phyloP scores from a whole-genome alignment of 2,888 invertebrate species.

The Octonoba sinensis region DNA sequence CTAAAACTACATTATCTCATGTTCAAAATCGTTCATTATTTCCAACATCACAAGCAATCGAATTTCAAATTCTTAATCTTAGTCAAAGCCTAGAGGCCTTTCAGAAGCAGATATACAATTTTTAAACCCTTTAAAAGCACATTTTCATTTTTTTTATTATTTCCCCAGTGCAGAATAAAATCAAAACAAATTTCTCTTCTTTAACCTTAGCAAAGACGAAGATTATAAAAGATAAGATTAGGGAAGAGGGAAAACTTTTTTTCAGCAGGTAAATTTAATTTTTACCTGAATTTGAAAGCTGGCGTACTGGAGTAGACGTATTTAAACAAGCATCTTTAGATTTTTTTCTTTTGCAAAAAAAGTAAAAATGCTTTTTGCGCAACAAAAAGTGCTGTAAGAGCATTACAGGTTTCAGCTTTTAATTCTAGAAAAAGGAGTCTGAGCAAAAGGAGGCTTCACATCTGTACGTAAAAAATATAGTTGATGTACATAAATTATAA shows the following conservation, averaged over 20 bases:
- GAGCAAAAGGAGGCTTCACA: no score
- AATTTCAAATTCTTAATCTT: neutral
- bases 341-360: slow-evolving; percentile 10
- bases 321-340: slow-evolving; percentile 47
- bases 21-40: no score
- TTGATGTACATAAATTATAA: no score
- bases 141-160: slow-evolving; percentile 22
- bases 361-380: slow-evolving; percentile 23
- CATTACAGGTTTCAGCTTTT: slow-evolving; percentile 47
- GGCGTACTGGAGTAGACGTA: slow-evolving; percentile 48
- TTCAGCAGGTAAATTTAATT: slow-evolving; percentile 45
- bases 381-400: slow-evolving; percentile 44
- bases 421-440: slow-evolving; percentile 40
- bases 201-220: neutral
- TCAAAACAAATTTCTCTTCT: slow-evolving; percentile 5
- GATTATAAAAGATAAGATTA: slow-evolving; percentile 37
- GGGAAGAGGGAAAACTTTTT: slow-evolving; percentile 32
- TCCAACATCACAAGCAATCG: no score
- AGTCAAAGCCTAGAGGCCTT: neutral
- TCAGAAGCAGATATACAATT: slow-evolving; percentile 36
- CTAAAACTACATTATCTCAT: no score
- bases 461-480: no score
- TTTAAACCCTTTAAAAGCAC: slow-evolving; percentile 43
- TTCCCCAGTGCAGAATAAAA: slow-evolving; percentile 12
- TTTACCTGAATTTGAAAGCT: slow-evolving; percentile 45